Percentiles rank a stretch among this genome's conserved stretches.
Evolutionary conservation across 2,888 invertebrate genomes (phyloP).

Genomic region (Panorpa germanica): DNA sequence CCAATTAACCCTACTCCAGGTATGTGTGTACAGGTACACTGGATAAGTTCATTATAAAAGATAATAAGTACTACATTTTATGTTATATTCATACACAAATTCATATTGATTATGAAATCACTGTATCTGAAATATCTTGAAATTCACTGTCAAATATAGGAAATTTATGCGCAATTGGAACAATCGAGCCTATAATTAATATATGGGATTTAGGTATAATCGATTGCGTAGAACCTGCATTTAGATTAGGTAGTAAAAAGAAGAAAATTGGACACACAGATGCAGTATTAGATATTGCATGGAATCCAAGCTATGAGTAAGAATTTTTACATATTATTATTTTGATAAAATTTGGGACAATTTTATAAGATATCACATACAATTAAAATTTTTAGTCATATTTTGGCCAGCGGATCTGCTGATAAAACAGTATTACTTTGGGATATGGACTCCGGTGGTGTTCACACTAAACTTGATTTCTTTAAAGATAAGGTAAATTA

Average conservation of each 20-base stretch:
- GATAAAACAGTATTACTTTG: constrained; percentile 76
- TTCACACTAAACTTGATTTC: constrained; percentile 51
- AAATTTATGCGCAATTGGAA: constrained; percentile 82
- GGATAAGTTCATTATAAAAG: no score
- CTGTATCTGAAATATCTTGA: no score
- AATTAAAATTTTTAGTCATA: constrained; percentile 46
- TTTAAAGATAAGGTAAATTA: constrained; percentile 63
- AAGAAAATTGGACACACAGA: constrained; percentile 67
- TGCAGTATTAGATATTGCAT: constrained; percentile 78
- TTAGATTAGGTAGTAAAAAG: constrained; percentile 58
- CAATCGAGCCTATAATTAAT: constrained; percentile 81
- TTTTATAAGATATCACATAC: no score
- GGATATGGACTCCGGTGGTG: constrained; percentile 70
- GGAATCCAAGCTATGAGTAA: constrained; percentile 63
- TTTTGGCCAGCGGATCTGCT: constrained; percentile 84
- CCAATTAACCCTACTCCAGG: constrained; percentile 49
- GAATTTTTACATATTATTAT: no score
- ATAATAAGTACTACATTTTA: no score
- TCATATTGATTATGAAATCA: no score
- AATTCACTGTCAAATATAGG: constrained; percentile 29
- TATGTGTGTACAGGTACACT: constrained; percentile 15
- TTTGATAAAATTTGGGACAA: no score
- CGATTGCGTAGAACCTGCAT: constrained; percentile 76
- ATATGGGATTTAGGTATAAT: constrained; percentile 96
- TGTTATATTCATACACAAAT: constrained; percentile 7